Base-by-base conservation (phyloP, 2,797 vertebrate genomes). In the Lacerta viridis region DNA sequence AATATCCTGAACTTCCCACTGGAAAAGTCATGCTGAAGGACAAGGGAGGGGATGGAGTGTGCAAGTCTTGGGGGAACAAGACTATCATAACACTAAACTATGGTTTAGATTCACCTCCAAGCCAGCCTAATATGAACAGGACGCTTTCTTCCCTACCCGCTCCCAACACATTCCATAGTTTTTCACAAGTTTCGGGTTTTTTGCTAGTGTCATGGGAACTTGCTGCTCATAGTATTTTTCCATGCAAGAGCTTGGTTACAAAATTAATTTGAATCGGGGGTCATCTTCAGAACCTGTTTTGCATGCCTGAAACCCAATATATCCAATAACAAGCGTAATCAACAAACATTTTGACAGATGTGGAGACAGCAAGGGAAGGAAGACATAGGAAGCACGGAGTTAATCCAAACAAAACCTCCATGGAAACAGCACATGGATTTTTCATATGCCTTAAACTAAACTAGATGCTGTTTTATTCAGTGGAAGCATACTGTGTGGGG, bases 401-500 rank as follows among this genome's bases (percentile, higher is more conserved):
- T 88, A 33, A 3, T 33, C 33, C 4, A 71, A 66, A n/a, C 59
- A 72, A 84, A 78, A 78, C 46, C 25, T 43, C 17, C 39, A 59
- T 41, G 71, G 87, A 87, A 82, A 80, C 29, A 81, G 59, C 3
- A 2, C 27, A 74, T 78, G 33, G 0, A 13, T 74, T 77, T 75
- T 4, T 71, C 1, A 1, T 18, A 33, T 79, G 20, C 76, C 69
- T 71, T 43, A 71, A 87, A 36, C 39, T 59, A 86, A 88, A 85
- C 61, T 64, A 64, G 46, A 17, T 1, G 1, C 8, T 3, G 18
- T 46, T 86, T 86, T 74, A 25, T 86, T 41, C 41, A 39, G 11
- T 80, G 27, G 79, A 17, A 84, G 89, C 85, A 89, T 86, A 66
- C 1, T 90, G 82, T 61, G 77, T 59, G 18, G 13, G 23, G 87